Evolutionary conservation across 2,797 vertebrate genomes (phyloP).

Genomic region (Hypotaenidia philippensis): DNA sequence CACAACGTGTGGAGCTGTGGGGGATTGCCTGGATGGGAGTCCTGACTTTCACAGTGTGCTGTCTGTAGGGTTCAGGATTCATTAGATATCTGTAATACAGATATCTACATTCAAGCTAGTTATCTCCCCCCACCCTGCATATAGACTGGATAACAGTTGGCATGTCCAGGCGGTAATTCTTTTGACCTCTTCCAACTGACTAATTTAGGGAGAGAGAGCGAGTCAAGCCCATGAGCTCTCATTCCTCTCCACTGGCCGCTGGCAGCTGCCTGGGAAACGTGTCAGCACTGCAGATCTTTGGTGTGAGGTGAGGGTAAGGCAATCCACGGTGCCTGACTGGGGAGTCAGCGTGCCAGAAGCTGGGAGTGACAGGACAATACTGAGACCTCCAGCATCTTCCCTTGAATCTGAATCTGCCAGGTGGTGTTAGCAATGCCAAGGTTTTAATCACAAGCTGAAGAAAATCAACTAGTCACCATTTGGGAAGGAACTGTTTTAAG

Average conservation of each 20-base stretch:
- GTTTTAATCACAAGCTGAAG: neutral
- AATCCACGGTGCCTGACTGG: neutral
- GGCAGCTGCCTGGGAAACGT: neutral
- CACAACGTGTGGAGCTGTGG: neutral
- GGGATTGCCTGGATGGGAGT: neutral
- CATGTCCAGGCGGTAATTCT: neutral
- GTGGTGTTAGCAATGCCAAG: neutral
- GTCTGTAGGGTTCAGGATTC: neutral
- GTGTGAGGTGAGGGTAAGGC: neutral
- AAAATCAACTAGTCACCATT: neutral
- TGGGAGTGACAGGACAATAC: neutral
- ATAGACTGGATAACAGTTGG: fast-evolving
- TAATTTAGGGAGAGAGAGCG: neutral
- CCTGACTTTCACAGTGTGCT: neutral
- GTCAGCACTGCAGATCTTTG: neutral
- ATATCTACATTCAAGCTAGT: neutral
- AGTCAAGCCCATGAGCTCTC: neutral
- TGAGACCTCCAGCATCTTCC: neutral
- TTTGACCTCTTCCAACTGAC: neutral
- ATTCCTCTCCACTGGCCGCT: neutral
- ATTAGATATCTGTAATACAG: neutral
- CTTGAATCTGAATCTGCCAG: neutral
- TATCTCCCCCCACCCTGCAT: neutral
- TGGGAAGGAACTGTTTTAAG: neutral
- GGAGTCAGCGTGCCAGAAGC: neutral